A percentile compares a stretch with the other conserved stretches of the same genome.
Conservation (phyloP, 2,888 invertebrate species). For the Frankliniella fusca region DNA sequence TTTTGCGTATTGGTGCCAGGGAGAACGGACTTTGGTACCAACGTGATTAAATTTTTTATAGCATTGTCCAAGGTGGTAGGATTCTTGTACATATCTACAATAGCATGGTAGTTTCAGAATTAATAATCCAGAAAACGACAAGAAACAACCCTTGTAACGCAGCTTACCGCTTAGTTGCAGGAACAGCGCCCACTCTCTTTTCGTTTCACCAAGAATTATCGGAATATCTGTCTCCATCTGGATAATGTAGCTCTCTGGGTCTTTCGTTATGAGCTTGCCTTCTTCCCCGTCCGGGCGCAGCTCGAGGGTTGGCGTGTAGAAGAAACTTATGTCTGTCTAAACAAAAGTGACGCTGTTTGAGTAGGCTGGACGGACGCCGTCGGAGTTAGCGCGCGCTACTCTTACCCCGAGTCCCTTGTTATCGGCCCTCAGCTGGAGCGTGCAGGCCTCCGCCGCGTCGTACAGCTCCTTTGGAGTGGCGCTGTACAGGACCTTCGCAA, state of each 20-base stretch:
- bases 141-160: too few relatives aligned
- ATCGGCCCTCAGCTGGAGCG: not conserved
- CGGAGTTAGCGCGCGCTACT: not conserved
- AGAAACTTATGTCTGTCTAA: not conserved
- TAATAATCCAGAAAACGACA: not conserved
- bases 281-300: not conserved
- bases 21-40: not conserved
- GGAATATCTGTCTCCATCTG: not conserved
- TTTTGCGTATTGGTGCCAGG: not conserved
- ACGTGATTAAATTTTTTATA: not conserved
- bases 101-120: not conserved
- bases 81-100: not conserved
- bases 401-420: not conserved
- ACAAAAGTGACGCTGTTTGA: not conserved
- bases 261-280: not conserved
- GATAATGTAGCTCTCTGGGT: not conserved
- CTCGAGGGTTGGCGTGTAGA: not conserved
- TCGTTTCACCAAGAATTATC: not conserved
- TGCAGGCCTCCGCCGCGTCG: not conserved
- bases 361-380: not conserved
- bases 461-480: not conserved
- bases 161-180: not conserved
- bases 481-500: not conserved
- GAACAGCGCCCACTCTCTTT: not conserved
- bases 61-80: not conserved